These are phyloP conservation scores for Strix aluco DNA, from an alignment of 2,113 vertebrate genomes.

Conservation along the genomic window DNA sequence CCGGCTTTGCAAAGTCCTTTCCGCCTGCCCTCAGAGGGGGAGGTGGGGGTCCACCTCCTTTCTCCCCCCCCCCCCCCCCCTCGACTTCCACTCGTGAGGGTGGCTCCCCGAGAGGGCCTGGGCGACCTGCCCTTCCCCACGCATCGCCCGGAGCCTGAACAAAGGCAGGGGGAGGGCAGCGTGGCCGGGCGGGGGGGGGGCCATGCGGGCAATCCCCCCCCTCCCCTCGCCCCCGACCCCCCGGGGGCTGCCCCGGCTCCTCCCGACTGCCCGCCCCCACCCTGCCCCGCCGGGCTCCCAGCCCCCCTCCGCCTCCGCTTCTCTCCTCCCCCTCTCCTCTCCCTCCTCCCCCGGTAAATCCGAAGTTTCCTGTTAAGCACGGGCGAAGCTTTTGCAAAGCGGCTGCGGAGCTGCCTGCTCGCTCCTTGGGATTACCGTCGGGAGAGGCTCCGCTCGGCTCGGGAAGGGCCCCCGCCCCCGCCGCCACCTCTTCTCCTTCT, in stretches of 20 bases:
- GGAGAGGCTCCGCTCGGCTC: not conserved
- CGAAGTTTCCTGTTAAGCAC: constrained; percentile 44
- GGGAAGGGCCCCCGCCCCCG: not conserved
- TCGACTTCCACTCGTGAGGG: not conserved
- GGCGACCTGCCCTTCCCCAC: not conserved
- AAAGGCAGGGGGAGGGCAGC: not conserved
- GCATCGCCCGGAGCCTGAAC: not conserved
- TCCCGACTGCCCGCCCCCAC: not conserved
- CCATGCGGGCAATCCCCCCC: too few species aligned
- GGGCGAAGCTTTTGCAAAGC: not conserved
- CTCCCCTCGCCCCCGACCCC: not conserved
- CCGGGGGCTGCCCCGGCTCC: not conserved
- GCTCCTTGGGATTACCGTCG: not conserved
- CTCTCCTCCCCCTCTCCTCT: not conserved
- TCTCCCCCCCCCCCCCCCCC: too few species aligned
- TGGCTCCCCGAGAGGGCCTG: not conserved
- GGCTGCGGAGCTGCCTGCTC: not conserved
- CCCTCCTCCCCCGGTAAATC: constrained; percentile 1
- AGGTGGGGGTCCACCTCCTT: not conserved
- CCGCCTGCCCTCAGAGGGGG: not conserved
- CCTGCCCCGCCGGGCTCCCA: not conserved
- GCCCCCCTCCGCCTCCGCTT: not conserved
- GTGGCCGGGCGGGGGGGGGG: not conserved
- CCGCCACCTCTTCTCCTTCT: not conserved
- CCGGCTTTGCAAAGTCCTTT: not conserved